Evolutionary conservation across 2,888 invertebrate genomes (phyloP), one percentile per base, ranked within the genome.

Genomic region (Eristalis intricaria): DNA sequence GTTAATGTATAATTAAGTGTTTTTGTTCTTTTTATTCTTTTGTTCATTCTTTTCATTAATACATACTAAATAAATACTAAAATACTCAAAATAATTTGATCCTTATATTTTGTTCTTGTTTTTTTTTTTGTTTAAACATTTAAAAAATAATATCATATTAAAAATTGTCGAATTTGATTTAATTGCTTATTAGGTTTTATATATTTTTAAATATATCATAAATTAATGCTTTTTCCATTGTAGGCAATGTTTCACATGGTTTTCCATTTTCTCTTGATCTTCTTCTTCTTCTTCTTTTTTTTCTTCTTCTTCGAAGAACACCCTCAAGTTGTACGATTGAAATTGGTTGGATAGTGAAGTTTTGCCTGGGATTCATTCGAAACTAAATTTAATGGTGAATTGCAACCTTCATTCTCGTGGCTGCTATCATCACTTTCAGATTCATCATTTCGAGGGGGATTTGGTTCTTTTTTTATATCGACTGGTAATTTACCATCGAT

Each of bases 371-470:
- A 84, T 79, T 89, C 88, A 66, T 88, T 90, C 75, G 90, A 89
- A 65, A 90, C 90, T 83, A 90, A 89, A 90, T 90, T 90, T 75
- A 90, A 89, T 66, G 90, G 90, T 88, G 90, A 89, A 88, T 90
- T 90, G 84, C 89, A 90, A 71, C 88, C 84, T 79, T 90, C 90
- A 63, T 85, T 82, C 74, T 90, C 90, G 75, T 89, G 89, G 65
- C 82, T 85, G 69, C 85, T 88, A 26, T 84, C 83, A 56, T 89
- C 89, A 77, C 89, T 89, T 58, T 77, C 76, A 50, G 77, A 63
- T 80, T 89, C 88, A 65, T 84, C 81, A 56, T 86, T 85, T 64
- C 77, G 73, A 68, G 78, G 77, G 66, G 78, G 58, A 71, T 75
- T 87, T 23, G 64, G 68, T 74, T 84, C 82, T 82, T 79, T 80